Percentiles rank a stretch among this genome's conserved stretches.
Conservation (phyloP, 1,140 invertebrate species). For the Macrobrachium nipponense region DNA sequence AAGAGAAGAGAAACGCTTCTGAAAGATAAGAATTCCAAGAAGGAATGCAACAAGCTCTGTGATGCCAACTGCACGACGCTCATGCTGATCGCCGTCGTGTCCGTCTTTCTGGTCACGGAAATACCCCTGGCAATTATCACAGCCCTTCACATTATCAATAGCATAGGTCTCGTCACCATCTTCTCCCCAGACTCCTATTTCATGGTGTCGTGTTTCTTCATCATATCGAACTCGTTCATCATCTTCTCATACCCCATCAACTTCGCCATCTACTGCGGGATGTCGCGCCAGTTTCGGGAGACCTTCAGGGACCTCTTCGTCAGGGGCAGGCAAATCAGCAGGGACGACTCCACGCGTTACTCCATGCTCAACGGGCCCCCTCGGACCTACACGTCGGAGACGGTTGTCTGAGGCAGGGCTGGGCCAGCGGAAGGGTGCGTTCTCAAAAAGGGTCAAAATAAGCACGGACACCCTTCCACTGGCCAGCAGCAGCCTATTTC, state of each 20-base stretch:
- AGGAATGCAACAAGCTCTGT: conserved; percentile 76
- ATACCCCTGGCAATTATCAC: conserved; percentile 91
- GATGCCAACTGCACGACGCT: conserved; percentile 93
- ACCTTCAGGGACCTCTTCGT: conserved; percentile 92
- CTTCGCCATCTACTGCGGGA: conserved; percentile 95
- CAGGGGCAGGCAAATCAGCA: conserved; percentile 69
- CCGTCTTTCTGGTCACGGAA: conserved; percentile 90
- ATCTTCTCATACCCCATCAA: conserved; percentile 92
- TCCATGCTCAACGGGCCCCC: conserved; percentile 59
- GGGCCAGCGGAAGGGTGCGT: conserved; percentile 20
- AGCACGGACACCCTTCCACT: conserved; percentile 17
- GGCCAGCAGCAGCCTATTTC: conserved; percentile 10
- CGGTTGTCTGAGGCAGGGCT: conserved; percentile 53
- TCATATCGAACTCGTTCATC: conserved; percentile 92
- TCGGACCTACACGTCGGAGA: conserved; percentile 54
- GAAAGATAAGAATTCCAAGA: conserved; percentile 75
- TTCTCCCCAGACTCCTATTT: conserved; percentile 76
- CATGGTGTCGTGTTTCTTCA: conserved; percentile 84
- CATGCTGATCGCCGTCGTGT: conserved; percentile 95
- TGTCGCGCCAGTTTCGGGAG: conserved; percentile 92
- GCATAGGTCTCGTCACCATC: conserved; percentile 71
- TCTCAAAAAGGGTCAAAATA: not conserved
- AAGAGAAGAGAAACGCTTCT: conserved; percentile 82
- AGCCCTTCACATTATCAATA: conserved; percentile 84
- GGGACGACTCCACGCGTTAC: conserved; percentile 49